phyloP scores from a whole-genome alignment of 2,888 invertebrate genomes.

The Balanococcus diminutus region DNA sequence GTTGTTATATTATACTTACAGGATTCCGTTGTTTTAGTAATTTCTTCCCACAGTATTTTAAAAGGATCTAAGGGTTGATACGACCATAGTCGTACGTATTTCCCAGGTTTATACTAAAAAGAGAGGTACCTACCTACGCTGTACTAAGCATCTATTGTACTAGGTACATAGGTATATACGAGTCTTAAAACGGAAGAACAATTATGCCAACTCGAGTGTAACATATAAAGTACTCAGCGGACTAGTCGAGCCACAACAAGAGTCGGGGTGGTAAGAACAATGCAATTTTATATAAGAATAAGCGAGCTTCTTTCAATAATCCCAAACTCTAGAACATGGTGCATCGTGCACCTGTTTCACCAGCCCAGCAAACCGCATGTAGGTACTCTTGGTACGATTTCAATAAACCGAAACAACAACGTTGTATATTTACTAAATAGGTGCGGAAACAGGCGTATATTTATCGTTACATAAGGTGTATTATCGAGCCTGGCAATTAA shows the following conservation, averaged over 20 bases:
- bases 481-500: slow-evolving; percentile 12
- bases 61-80: slow-evolving; percentile 23
- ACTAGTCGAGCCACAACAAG: no score
- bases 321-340: neutral
- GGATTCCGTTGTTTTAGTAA: slow-evolving; percentile 18
- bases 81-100: neutral
- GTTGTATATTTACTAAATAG: slow-evolving; percentile 20
- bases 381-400: neutral
- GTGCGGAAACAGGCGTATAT: slow-evolving; percentile 13
- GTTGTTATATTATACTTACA: neutral
- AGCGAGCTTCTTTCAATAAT: neutral
- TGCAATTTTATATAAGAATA: slow-evolving; percentile 8
- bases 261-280: neutral
- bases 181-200: slow-evolving; percentile 12
- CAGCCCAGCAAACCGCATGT: neutral
- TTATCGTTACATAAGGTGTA: slow-evolving; percentile 3
- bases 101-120: slow-evolving; percentile 5
- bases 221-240: neutral
- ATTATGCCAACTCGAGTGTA: slow-evolving; percentile 31
- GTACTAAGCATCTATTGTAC: neutral
- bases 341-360: neutral
- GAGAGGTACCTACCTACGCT: neutral
- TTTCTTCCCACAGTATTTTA: slow-evolving; percentile 19
- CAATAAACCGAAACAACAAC: neutral
- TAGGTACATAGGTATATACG: neutral